Evolutionary conservation across 2,797 vertebrate genomes (phyloP), one percentile per base, ranked within the genome.

Genomic region (Lophius americanus): DNA sequence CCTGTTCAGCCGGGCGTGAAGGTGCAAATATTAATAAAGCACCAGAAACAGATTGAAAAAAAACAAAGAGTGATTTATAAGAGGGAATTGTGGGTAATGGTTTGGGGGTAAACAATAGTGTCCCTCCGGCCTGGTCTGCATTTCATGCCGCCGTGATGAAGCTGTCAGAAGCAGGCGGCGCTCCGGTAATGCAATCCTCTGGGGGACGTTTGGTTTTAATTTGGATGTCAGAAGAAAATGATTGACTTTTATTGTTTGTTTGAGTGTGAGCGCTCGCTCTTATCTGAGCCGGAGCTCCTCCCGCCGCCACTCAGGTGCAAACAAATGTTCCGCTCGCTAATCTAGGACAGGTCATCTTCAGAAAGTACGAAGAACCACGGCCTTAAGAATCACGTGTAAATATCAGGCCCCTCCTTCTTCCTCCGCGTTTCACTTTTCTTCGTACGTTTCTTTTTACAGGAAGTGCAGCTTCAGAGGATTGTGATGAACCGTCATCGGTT

Each of bases 161-260:
- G 82, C 87, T 91, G 91, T 92, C 91, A 91, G 83, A 76, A 79
- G 65, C 73, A 74, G 10, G 35, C 81, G 82, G 56, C 75, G 69
- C 78, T 85, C 59, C 12, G 50, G 69, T 83, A 89, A 92, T 83
- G 64, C 69, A 82, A 78, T 89, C 83, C 85, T 88, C 76, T 55
- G 51, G 77, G 76, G 88, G 73, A 84, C 51, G 78, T 78, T 91
- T 88, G 79, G 72, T 89, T 89, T 91, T 92, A 90, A 91, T 92
- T 89, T 91, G 82, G 77, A 79, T 85, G 88, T 91, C 89, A 90
- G 51, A 62, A 63, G 72, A 79, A 86, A 86, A 88, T 90, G 87
- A 92, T 90, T 80, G 88, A 90, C 84, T 90, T 86, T 80, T 72
- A 82, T 75, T 79, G 77, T 83, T 32, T 42, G 54, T 52, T 51